These are phyloP conservation scores for Probaryconus sp. DNA, from an alignment of 1,140 invertebrate genomes.

Conservation along the genomic window DNA sequence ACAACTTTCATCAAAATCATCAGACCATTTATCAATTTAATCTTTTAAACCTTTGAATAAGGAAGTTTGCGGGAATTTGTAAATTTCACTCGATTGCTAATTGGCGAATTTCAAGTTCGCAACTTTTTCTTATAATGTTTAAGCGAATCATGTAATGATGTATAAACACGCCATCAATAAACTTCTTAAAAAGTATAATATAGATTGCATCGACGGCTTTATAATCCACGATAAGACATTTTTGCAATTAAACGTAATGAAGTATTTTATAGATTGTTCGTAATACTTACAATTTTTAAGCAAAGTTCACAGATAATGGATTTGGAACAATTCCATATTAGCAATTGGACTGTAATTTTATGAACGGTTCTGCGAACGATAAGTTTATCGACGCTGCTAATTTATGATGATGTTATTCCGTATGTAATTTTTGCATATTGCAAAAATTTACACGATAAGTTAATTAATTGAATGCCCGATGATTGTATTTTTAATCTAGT, in stretches of 20 bases:
- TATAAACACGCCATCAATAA: conserved; percentile 46
- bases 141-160: too few species aligned
- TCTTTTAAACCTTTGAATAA: too few species aligned
- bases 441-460: conserved; percentile 1
- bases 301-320: conserved; percentile 3
- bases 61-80: too few species aligned
- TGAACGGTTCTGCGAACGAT: conserved; percentile 1
- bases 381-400: conserved; percentile 7
- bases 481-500: too few species aligned
- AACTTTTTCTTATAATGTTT: too few species aligned
- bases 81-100: too few species aligned
- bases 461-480: too few species aligned
- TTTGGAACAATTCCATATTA: conserved; percentile 24
- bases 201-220: conserved; percentile 23
- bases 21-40: too few species aligned
- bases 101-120: too few species aligned
- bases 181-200: conserved; percentile 39
- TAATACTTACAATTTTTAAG: not conserved
- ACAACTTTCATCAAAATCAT: too few species aligned
- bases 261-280: not conserved
- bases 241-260: conserved; percentile 3
- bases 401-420: conserved; percentile 11
- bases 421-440: conserved; percentile 5
- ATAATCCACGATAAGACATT: conserved; percentile 34
- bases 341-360: not conserved